phyloP scores from a whole-genome alignment of 2,797 vertebrate genomes.

The Acanthis flammea region DNA sequence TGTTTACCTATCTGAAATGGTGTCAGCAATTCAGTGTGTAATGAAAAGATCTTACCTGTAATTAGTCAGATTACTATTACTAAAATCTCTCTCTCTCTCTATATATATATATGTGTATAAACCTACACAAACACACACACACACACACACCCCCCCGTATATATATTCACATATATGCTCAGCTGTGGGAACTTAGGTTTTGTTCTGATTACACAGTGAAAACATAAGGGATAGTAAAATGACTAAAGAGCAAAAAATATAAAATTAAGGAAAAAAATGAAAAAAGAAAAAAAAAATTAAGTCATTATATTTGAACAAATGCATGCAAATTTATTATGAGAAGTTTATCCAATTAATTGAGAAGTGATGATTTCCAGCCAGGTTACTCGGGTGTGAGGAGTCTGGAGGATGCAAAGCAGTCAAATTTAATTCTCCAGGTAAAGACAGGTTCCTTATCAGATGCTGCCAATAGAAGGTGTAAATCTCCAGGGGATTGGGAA shows the following conservation, averaged over 20 bases:
- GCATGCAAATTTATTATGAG: neutral
- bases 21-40: neutral
- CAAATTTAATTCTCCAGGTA: neutral
- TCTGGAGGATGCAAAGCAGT: neutral
- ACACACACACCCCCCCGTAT: rapidly evolving
- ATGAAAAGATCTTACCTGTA: neutral
- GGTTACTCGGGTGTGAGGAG: neutral
- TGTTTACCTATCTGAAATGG: neutral
- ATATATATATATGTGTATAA: too few relatives aligned
- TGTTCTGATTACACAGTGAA: neutral
- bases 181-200: neutral
- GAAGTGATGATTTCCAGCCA: neutral
- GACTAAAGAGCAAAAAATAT: neutral
- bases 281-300: neutral
- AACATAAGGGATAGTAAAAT: neutral
- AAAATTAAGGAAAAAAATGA: neutral
- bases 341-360: neutral
- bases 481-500: too few relatives aligned
- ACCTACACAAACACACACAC: neutral
- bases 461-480: neutral
- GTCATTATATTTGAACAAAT: neutral
- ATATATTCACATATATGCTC: neutral
- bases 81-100: rapidly evolving
- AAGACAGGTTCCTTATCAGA: neutral
- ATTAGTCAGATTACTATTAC: neutral